Evolutionary conservation across 2,888 invertebrate species (phyloP).

Genomic region (Rotaria sp.): DNA sequence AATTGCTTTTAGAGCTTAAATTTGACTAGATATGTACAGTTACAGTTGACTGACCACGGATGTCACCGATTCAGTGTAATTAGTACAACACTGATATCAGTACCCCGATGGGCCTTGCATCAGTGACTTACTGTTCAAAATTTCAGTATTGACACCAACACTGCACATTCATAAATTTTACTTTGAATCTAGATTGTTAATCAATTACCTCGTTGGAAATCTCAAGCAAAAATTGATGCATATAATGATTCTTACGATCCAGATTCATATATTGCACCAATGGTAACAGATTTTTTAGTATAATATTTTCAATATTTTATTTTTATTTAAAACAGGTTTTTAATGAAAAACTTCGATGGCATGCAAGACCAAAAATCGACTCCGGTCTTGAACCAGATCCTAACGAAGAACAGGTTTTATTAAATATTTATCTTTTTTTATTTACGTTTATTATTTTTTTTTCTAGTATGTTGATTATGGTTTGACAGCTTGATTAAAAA

Average conservation of each 20-base stretch:
- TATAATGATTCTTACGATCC: not conserved
- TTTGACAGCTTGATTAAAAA: not conserved
- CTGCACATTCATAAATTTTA: not conserved
- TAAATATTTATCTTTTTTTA: not conserved
- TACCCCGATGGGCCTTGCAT: too few relatives aligned
- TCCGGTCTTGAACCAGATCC: not conserved
- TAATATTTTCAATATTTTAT: not conserved
- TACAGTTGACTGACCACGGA: too few relatives aligned
- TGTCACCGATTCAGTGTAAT: too few relatives aligned
- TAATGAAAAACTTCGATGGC: not conserved
- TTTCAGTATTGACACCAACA: too few relatives aligned
- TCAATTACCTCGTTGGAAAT: not conserved
- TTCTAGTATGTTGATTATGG: not conserved
- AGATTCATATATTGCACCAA: not conserved
- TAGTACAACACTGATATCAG: too few relatives aligned
- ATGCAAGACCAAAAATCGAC: not conserved
- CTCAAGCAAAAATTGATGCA: not conserved
- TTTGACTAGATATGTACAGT: too few relatives aligned
- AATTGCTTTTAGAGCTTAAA: too few relatives aligned
- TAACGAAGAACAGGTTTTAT: not conserved
- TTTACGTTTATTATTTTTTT: not conserved
- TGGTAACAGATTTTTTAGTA: not conserved
- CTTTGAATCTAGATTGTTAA: not conserved
- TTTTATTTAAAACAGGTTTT: not conserved
- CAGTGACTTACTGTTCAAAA: too few relatives aligned